Conservation (phyloP, 2,113 vertebrate genomes). For the Nycticorax nycticorax region DNA sequence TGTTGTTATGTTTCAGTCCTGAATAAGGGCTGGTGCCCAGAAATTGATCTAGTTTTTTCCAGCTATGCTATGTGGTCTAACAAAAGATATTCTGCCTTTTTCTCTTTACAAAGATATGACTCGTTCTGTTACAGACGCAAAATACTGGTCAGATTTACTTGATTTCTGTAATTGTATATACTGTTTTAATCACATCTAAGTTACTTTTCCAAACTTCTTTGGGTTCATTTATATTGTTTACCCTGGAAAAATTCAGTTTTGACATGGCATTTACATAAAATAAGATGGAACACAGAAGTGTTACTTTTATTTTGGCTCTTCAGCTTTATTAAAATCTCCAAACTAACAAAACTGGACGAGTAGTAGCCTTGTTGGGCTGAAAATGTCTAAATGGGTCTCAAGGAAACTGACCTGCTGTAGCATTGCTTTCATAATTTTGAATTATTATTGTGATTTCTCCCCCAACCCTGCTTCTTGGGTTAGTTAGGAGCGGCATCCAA, state of each 20-base stretch:
- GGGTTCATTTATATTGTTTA: not conserved
- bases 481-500: not conserved
- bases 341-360: not conserved
- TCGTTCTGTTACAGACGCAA: not conserved
- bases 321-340: not conserved
- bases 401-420: not conserved
- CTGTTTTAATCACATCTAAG: not conserved
- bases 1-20: not conserved
- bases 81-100: not conserved
- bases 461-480: fast-evolving
- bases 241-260: not conserved
- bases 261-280: not conserved
- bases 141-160: not conserved
- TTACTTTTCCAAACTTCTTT: not conserved
- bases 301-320: not conserved
- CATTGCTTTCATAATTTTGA: not conserved
- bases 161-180: not conserved
- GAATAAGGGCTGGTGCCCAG: not conserved
- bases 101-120: not conserved
- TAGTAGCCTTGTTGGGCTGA: not conserved
- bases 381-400: not conserved
- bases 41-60: not conserved
- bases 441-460: not conserved
- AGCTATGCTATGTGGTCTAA: not conserved
- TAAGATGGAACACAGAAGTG: not conserved